Percentiles rank a stretch among this genome's conserved stretches.
Evolutionary conservation across 2,888 invertebrate genomes (phyloP).

Genomic region (Tenthredo mesomela): DNA sequence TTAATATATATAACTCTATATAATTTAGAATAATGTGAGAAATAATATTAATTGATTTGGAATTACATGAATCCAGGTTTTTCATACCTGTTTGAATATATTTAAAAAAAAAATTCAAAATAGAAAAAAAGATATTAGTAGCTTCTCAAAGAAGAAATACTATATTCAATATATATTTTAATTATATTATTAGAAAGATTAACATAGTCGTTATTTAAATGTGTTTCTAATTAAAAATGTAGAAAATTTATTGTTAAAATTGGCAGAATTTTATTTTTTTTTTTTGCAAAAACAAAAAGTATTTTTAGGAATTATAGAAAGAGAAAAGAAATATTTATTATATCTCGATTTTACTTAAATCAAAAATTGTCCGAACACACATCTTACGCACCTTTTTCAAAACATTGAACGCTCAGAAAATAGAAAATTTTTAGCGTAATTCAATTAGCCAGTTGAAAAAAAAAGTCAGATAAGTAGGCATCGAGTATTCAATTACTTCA

Average conservation of each 20-base stretch:
- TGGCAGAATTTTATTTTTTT: no score
- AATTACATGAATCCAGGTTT: neutral
- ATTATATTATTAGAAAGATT: constrained; percentile 5
- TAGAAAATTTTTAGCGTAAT: neutral
- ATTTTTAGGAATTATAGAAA: constrained; percentile 12
- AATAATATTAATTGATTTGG: neutral
- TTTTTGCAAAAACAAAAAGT: neutral
- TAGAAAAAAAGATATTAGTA: neutral
- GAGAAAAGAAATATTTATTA: neutral
- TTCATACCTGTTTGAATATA: neutral
- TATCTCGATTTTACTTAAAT: neutral
- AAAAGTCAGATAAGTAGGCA: neutral
- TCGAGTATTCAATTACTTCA: constrained; percentile 1
- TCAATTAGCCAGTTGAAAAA: constrained; percentile 3
- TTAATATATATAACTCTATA: neutral
- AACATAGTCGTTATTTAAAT: constrained; percentile 4
- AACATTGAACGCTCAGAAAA: neutral
- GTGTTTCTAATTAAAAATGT: neutral
- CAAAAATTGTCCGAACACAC: neutral
- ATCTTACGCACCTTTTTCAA: neutral
- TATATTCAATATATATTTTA: neutral
- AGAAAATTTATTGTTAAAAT: neutral
- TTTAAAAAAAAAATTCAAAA: neutral
- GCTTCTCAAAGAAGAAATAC: neutral
- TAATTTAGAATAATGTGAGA: neutral